Base-by-base conservation (phyloP, 2,888 invertebrate genomes). In the Tinea pellionella region DNA sequence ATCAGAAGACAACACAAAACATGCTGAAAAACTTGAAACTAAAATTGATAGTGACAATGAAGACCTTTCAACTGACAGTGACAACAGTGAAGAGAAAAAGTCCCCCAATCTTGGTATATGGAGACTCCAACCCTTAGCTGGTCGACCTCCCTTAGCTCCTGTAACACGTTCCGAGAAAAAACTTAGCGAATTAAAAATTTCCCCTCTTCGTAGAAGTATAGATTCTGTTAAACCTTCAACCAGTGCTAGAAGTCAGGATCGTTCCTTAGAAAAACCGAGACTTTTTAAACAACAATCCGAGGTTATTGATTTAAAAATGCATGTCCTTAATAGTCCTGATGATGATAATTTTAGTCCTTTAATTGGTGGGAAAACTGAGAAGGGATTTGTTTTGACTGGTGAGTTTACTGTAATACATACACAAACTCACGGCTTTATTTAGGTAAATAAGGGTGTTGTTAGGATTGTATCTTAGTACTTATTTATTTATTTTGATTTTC, bases 11-110 rank as follows among this genome's bases (percentile, higher is more conserved):
- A 77, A 89, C 76, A 75, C 84, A 64, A 74, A 89, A 74, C 69
- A 85, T 69, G 66, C 89, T 62, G 73, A 86, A 73, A 72, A 89
- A 62, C 75, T 88, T 64, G 74, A 86, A 76, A 74, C 88, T 59
- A 82, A 90, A 82, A 77, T 87, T 61, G 90, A 89, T 73, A 79
- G 89, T 63, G 85, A 86, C 60, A 86, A 78, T 59, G 77, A 86
- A 32, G 88, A 88, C 29, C 70, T 88, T 0, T 80, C 80, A 37
- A 84, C 83, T 0, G 87, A 88, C 61, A 87, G 85, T 56, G 78
- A 83, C 60, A 59, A 84, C 30, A 68, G 66, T 1, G 75, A 82
- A 0, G 83, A 85, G 41, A 65, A 78, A 7, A 83, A 77, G 66
- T 81, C 84, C 1, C 70, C 69, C 55, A 61, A 68, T 3, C 57